These are phyloP conservation scores for Frankliniella intonsa DNA, from an alignment of 2,888 invertebrate species.

Conservation along the genomic window DNA sequence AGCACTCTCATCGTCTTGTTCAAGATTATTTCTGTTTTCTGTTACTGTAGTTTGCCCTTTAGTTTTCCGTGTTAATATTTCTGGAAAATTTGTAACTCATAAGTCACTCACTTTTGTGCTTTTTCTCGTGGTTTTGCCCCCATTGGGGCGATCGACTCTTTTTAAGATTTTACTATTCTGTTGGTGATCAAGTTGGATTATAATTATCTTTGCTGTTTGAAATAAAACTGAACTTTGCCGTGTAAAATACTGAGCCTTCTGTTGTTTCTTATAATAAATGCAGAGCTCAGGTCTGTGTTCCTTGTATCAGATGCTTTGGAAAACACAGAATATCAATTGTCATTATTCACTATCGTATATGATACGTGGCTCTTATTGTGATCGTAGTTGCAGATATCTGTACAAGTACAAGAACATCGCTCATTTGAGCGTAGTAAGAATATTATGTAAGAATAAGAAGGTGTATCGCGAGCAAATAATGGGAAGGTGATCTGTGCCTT, in stretches of 20 bases:
- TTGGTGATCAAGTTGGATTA: slow-evolving; percentile 15
- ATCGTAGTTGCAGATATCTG: slow-evolving; percentile 18
- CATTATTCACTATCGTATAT: slow-evolving; percentile 12
- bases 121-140: slow-evolving; percentile 7
- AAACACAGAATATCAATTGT: slow-evolving; percentile 25
- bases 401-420: slow-evolving; percentile 19
- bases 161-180: not conserved
- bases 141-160: not conserved
- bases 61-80: not conserved
- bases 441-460: slow-evolving; percentile 2
- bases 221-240: slow-evolving; percentile 23
- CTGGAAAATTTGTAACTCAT: not conserved
- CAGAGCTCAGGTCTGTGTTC: slow-evolving; percentile 13
- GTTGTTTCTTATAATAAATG: not conserved
- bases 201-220: slow-evolving; percentile 14
- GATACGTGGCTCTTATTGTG: slow-evolving; percentile 23
- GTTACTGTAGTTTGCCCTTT: not conserved
- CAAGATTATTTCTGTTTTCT: not conserved
- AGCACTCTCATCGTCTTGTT: slow-evolving; percentile 19
- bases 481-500: not conserved
- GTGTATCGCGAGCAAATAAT: slow-evolving; percentile 15
- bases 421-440: slow-evolving; percentile 3
- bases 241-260: not conserved
- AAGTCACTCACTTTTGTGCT: slow-evolving; percentile 22
- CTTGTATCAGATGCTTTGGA: slow-evolving; percentile 4